A percentile compares a stretch with the other conserved stretches of the same genome.
phyloP scores from a whole-genome alignment of 2,113 vertebrate species.

The Tinamus guttatus region DNA sequence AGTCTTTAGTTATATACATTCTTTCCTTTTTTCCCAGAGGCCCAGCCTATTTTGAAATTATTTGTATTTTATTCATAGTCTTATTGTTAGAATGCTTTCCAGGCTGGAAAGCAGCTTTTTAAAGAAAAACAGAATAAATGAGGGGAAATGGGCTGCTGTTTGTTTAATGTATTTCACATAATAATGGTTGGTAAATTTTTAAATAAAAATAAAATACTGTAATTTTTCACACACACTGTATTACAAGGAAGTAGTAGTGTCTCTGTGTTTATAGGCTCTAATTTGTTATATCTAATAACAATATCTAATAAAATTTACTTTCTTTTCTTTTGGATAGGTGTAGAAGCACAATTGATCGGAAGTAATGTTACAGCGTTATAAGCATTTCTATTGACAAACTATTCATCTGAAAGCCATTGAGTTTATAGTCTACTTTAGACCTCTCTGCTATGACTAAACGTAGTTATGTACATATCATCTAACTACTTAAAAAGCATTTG shows the following conservation, averaged over 20 bases:
- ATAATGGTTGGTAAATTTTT: not conserved
- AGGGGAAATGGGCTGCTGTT: not conserved
- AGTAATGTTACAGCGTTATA: not conserved
- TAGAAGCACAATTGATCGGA: not conserved
- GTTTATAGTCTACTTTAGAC: not conserved
- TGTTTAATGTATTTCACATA: not conserved
- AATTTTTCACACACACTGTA: not conserved
- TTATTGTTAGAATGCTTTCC: slow-evolving; percentile 24
- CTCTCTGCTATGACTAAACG: not conserved
- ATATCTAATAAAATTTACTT: not conserved
- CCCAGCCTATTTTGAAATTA: not conserved
- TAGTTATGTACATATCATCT: not conserved
- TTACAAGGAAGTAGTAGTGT: not conserved
- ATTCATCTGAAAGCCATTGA: not conserved
- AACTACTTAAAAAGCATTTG: not conserved
- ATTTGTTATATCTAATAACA: not conserved
- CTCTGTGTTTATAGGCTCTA: not conserved
- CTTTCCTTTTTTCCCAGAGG: not conserved
- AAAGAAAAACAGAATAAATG: slow-evolving; percentile 42
- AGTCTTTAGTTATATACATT: slow-evolving; percentile 28
- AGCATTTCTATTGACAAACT: not conserved
- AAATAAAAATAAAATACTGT: slow-evolving; percentile 31
- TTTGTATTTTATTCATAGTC: slow-evolving; percentile 30
- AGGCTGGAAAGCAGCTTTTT: not conserved
- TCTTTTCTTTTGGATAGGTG: not conserved